A percentile compares a stretch with the other conserved stretches of the same genome.
Evolutionary conservation across 2,797 vertebrate species (phyloP).

Genomic region (Propithecus deckenii): DNA sequence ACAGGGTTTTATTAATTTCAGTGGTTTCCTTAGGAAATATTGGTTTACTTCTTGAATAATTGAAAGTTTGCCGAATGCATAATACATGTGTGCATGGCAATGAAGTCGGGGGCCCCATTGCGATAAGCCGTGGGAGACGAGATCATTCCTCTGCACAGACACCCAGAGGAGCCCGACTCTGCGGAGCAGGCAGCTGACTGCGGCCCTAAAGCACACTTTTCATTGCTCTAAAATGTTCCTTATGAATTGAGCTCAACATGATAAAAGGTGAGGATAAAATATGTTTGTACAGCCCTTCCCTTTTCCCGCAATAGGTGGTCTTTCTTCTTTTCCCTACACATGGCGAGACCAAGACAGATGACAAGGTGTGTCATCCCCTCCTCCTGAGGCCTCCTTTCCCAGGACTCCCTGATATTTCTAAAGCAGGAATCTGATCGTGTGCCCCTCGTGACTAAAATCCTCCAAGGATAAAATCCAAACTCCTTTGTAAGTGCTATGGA

Average conservation of each 20-base stretch:
- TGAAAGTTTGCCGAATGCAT: not conserved
- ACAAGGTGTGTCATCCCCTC: not conserved
- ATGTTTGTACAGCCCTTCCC: not conserved
- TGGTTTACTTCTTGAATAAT: constrained; percentile 42
- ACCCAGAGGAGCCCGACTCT: fast-evolving
- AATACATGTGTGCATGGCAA: not conserved
- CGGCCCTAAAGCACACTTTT: not conserved
- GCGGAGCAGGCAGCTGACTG: fast-evolving
- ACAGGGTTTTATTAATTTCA: not conserved
- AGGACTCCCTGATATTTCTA: no score
- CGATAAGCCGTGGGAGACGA: fast-evolving
- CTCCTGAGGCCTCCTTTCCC: not conserved
- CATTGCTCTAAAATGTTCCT: not conserved
- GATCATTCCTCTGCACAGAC: fast-evolving
- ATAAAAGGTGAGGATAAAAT: not conserved
- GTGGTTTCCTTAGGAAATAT: constrained; percentile 28
- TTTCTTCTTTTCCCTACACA: not conserved
- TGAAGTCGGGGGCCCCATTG: not conserved
- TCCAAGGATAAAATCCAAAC: not conserved
- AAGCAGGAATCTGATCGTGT: fast-evolving
- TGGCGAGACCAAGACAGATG: no score
- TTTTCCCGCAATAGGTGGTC: no score
- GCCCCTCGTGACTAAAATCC: not conserved
- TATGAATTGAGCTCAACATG: not conserved
- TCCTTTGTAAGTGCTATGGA: not conserved